Base-by-base conservation (phyloP, 2,888 invertebrate genomes). In the Melanargia galathea region DNA sequence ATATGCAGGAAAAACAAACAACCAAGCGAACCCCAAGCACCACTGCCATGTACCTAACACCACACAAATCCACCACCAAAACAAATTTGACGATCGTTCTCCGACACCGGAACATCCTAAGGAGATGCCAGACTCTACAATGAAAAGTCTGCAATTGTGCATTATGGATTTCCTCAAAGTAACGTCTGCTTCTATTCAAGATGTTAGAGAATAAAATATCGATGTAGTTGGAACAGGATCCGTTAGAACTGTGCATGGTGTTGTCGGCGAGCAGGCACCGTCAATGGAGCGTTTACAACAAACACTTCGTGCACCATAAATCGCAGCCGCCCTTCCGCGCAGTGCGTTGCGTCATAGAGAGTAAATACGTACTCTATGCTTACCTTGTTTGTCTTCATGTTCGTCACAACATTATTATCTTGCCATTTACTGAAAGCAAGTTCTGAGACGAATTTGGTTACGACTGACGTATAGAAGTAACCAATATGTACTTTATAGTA, bases 231-330 rank as follows among this genome's bases (percentile, higher is more conserved):
- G 73, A 70, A 65, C 70, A 64, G 70, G 64, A 77, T 79, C 68
- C 68, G 67, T 69, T 67, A 67, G 84, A 81, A 57, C 45, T 75
- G 79, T 77, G 81, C 79, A 77, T 76, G 72, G 75, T 78, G 81
- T 79, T 76, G 76, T 83, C 81, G 83, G 45, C 45, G 18, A 43
- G 35, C 30, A 33, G 33, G 45, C 33, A 56, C 30, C 20, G 26
- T n/a, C 45, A 33, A 46, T 33, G 46, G 62, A 62, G 83, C 74
- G 73, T 71, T 38, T 78, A 86, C 87, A 89, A 86, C 87, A 89
- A 88, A 89, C 83, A 77, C 79, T 72, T 87, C 86, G 89, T 87
- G 88, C 70, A 73, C 75, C 81, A 89, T 89, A 88, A 89, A 89
- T 89, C 80, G 75, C 72, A 70, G 71, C 75, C 82, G 86, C 86